phyloP scores from a whole-genome alignment of 2,888 invertebrate species.

The Gandaritis pyraliata region DNA sequence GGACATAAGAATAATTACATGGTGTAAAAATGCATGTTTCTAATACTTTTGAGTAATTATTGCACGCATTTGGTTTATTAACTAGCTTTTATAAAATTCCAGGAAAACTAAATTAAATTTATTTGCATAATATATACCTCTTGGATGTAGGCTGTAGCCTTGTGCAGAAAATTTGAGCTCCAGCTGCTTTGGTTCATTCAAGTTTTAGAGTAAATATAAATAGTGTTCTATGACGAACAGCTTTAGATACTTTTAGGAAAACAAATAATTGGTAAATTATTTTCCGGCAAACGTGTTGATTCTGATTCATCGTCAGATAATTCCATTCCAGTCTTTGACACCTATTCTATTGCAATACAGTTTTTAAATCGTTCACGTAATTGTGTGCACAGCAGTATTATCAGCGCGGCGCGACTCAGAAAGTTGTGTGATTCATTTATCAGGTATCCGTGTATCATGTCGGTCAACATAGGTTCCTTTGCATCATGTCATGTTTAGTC shows the following conservation, averaged over 20 bases:
- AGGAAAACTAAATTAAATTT: neutral
- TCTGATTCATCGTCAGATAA: constrained; percentile 7
- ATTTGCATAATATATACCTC: neutral
- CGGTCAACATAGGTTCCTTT: constrained; percentile 55
- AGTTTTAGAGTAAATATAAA: neutral
- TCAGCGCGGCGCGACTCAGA: constrained; percentile 32
- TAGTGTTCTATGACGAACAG: no score
- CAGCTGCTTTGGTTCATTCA: neutral
- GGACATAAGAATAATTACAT: constrained; percentile 30
- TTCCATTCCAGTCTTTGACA: neutral
- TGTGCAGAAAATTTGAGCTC: neutral
- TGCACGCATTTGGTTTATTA: constrained; percentile 16
- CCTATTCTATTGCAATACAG: neutral
- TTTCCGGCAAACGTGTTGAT: neutral
- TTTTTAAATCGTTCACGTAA: constrained; percentile 8
- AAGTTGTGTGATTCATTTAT: constrained; percentile 56
- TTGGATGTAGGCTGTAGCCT: neutral
- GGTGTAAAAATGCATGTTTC: constrained; percentile 17
- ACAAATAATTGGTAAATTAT: neutral
- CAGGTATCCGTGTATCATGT: constrained; percentile 56
- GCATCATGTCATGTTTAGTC: constrained; percentile 60
- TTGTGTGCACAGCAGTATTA: constrained; percentile 24
- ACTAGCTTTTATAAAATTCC: constrained; percentile 1
- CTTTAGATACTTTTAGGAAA: no score
- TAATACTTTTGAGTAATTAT: constrained; percentile 14